Conservation (phyloP, 2,113 vertebrate species). For the Phalacrocorax brasilianus region DNA sequence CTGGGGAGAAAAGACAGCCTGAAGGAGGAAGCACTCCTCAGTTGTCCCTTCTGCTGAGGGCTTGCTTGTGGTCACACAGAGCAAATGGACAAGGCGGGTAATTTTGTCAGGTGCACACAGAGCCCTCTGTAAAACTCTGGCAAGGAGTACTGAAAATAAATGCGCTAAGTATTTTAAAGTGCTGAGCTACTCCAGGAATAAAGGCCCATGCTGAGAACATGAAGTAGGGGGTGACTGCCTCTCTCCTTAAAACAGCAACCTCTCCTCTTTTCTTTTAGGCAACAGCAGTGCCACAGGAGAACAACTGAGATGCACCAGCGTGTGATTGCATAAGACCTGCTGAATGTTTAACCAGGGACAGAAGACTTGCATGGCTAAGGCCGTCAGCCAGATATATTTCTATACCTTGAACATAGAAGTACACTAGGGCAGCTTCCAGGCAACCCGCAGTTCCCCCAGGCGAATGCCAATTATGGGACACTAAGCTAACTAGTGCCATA, state of each 20-base stretch:
- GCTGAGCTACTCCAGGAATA: not conserved
- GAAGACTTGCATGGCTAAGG: slow-evolving; percentile 3
- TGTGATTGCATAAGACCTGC: not conserved
- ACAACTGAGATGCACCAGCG: slow-evolving; percentile 80
- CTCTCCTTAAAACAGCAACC: not conserved
- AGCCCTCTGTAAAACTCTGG: not conserved
- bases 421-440: slow-evolving; percentile 40
- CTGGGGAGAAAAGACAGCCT: rapidly evolving
- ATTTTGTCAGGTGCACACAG: not conserved
- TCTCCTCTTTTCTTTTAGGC: slow-evolving; percentile 71
- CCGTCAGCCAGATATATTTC: not conserved
- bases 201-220: not conserved
- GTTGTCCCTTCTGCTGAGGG: not conserved
- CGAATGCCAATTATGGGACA: slow-evolving; percentile 70
- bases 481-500: slow-evolving; percentile 66
- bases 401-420: not conserved
- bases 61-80: not conserved
- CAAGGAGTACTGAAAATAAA: not conserved
- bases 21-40: not conserved
- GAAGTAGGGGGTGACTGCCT: not conserved
- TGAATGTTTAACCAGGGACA: slow-evolving; percentile 35
- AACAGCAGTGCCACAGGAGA: slow-evolving; percentile 82
- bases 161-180: not conserved
- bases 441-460: slow-evolving; percentile 1
- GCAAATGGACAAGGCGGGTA: not conserved